Conservation (phyloP, 2,797 vertebrate species). For the Chelmon rostratus region DNA sequence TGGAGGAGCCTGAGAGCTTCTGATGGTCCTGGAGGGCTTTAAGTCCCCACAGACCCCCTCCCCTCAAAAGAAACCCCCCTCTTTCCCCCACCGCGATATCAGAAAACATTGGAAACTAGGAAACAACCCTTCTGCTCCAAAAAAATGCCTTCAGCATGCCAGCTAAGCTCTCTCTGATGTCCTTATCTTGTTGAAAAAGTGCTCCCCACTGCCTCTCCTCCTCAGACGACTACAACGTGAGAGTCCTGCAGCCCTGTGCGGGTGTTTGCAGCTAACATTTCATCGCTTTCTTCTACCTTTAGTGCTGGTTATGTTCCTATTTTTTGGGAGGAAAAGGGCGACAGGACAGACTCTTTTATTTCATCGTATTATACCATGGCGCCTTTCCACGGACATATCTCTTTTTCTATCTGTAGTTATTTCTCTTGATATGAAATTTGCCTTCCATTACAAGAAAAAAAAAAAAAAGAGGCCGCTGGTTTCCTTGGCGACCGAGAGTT, state of each 20-base stretch:
- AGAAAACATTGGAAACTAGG: conserved; percentile 59
- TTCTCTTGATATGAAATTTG: conserved; percentile 81
- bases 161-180: conserved; percentile 82
- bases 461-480: conserved; percentile 55
- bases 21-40: conserved; percentile 51
- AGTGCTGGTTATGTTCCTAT: conserved; percentile 70
- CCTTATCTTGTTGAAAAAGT: conserved; percentile 75
- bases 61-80: neutral
- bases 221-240: conserved; percentile 58
- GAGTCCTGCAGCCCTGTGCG: conserved; percentile 54
- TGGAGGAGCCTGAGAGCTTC: conserved; percentile 96
- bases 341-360: conserved; percentile 74
- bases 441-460: conserved; percentile 72
- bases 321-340: conserved; percentile 58
- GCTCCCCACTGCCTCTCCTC: conserved; percentile 82
- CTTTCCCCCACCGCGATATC: conserved; percentile 21
- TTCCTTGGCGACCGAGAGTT: conserved; percentile 64
- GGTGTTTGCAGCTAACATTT: conserved; percentile 65
- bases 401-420: conserved; percentile 81
- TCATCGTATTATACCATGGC: conserved; percentile 84
- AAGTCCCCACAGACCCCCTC: neutral
- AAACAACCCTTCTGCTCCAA: conserved; percentile 62
- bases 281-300: conserved; percentile 77
- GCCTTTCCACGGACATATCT: conserved; percentile 86
- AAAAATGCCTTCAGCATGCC: conserved; percentile 83